Base-by-base conservation (phyloP, 1,140 invertebrate species). In the Drosophila repletoides region DNA sequence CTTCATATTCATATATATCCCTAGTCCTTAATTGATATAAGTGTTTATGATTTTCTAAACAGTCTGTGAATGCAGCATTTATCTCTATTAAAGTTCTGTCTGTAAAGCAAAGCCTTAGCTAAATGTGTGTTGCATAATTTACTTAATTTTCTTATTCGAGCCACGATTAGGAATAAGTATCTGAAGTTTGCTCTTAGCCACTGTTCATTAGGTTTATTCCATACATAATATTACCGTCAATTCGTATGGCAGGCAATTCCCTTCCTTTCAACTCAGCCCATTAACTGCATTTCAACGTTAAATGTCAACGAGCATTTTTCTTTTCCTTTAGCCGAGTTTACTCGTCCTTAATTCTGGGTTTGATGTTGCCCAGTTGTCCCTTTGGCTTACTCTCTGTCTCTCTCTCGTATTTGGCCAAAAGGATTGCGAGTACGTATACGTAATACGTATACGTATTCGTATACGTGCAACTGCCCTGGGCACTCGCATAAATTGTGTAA, bases 231-330 rank as follows among this genome's bases (percentile, higher is more conserved):
- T 43, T n/a, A 55, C n/a, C 12, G 22, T 14, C 53, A 19, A 58
- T 58, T 45, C 53, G 14, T 33, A 45, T 45, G 53, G 19, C 28
- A n/a, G 19, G 15, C 36, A 7, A n/a, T 36, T 5, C 40, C 34
- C 33, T 56, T 56, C 48, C 68, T 58, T 3, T 7, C 40, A 6
- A 15, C 15, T 5, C 58, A 65, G 76, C 34, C 75, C 64, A 80
- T 80, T 80, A 80, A 67, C 76, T 75, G 66, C 76, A 80, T 66
- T 80, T 75, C 76, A 80, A n/a, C n/a, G 71, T 38, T 53, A 55
- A 75, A 80, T 58, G 71, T 75, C 76, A 79, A 74, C 66, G n/a
- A n/a, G n/a, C 40, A 64, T 51, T 51, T 52, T 29, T 36, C 36
- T 41, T 49, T 12, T 48, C 7, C 28, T 48, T 52, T 34, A 34